phyloP scores from a whole-genome alignment of 2,113 vertebrate genomes.

The Circaetus cinerascens region DNA sequence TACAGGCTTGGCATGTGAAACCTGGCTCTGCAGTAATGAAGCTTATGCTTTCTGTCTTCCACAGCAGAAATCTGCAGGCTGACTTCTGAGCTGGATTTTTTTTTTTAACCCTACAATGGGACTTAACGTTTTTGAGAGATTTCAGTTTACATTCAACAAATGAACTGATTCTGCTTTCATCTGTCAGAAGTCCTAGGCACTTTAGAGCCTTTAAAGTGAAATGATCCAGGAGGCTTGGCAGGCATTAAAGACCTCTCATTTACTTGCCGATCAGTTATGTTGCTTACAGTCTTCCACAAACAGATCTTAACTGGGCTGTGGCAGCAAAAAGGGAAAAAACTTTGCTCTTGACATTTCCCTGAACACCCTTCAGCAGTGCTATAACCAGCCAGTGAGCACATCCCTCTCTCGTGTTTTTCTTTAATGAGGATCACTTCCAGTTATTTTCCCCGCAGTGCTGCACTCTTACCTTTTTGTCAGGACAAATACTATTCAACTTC shows the following conservation, averaged over 20 bases:
- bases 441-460: neutral
- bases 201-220: conserved; percentile 3
- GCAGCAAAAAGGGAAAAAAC: neutral
- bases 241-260: conserved; percentile 20
- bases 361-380: neutral
- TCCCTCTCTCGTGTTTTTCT: neutral
- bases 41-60: neutral
- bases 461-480: neutral
- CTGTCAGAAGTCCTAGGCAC: neutral
- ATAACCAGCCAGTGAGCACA: neutral
- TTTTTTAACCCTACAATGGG: neutral
- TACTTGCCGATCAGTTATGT: neutral
- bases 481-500: neutral
- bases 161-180: neutral
- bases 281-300: neutral
- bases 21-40: neutral
- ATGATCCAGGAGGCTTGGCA: neutral
- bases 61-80: neutral
- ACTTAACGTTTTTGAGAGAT: neutral
- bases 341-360: neutral
- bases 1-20: neutral
- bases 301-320: neutral
- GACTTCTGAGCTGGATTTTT: neutral
- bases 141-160: conserved; percentile 7
- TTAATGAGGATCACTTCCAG: neutral